Percentiles rank a stretch among this genome's conserved stretches.
phyloP scores from a whole-genome alignment of 2,113 vertebrate genomes.

The Morone saxatilis region DNA sequence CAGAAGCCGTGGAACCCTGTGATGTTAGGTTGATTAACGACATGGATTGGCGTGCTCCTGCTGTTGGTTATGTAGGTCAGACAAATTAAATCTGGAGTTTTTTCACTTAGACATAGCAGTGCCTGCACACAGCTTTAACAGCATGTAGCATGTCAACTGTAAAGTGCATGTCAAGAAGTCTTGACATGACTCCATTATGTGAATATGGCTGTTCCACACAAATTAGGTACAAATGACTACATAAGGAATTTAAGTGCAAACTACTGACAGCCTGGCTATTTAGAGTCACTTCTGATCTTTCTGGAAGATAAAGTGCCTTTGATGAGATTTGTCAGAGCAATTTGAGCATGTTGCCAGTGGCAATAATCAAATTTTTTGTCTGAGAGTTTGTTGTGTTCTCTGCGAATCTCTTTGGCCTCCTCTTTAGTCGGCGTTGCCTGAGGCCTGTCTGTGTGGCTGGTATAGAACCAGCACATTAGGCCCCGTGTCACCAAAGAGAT shows the following conservation, averaged over 20 bases:
- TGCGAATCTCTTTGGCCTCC: conserved; percentile 34
- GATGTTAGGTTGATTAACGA: conserved; percentile 64
- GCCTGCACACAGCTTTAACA: conserved; percentile 22
- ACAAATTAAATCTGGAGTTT: conserved; percentile 56
- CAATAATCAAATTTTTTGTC: conserved; percentile 6
- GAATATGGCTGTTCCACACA: conserved; percentile 9
- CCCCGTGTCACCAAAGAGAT: conserved; percentile 68
- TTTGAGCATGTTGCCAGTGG: conserved; percentile 37
- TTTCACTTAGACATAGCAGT: conserved; percentile 32
- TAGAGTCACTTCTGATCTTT: conserved; percentile 30
- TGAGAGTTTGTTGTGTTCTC: conserved; percentile 31
- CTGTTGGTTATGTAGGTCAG: conserved; percentile 65
- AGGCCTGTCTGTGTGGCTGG: conserved; percentile 48
- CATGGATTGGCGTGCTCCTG: conserved; percentile 47
- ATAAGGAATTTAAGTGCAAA: conserved; percentile 3
- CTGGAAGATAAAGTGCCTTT: conserved; percentile 30
- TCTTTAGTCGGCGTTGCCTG: conserved; percentile 21
- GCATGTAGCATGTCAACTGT: conserved; percentile 37
- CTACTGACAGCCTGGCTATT: conserved; percentile 4
- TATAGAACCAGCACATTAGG: conserved; percentile 54
- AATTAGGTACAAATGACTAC: conserved; percentile 8
- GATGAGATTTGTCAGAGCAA: conserved; percentile 40
- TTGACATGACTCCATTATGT: conserved; percentile 34
- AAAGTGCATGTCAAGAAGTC: conserved; percentile 43
- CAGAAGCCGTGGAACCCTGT: conserved; percentile 46